Evolutionary conservation across 92 coral and sea anemone species (phyloP), one percentile per base, ranked within the genome.

Genomic region (Palythoa caribaeorum): DNA sequence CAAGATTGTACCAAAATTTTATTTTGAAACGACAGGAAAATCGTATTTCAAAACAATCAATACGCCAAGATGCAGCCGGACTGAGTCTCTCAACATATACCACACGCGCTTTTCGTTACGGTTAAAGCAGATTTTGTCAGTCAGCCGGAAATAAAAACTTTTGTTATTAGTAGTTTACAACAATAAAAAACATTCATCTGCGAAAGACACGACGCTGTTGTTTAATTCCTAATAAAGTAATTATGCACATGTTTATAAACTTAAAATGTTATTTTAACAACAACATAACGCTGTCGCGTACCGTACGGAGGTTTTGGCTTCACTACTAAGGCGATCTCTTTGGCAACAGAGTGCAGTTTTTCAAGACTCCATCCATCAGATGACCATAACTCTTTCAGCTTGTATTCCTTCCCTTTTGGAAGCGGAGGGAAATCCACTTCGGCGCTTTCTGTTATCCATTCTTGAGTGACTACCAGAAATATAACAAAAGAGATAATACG

Each of bases 291-390:
- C n/a, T 16, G n/a, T 17, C 35, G 50, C 40, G 21, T 6, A 94
- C 96, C 94, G 48, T 94, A 94, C 6, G 96, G 96, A 2, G 96
- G 94, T 8, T 89, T 78, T 36, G 71, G 70, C 78, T 92, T 87
- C 3, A 94, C 83, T 16, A 84, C 73, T 44, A 84, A 83, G 10
- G 96, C 94, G 8, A 87, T 91, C 1, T 89, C 91, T 72, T 68
- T 79, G 15, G 93, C 94, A 63, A 94, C 88, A 11, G 83, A 35
- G 83, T 88, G 59, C 37, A 94, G 93, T 9, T 94, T 92, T 28
- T 75, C 75, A 2, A 90, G 51, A 16, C 65, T 80, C 88, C 90
- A 83, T 39, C 38, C 70, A 28, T 74, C 78, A n/a, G 89, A 59
- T 16, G 38, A 71, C 52, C 53, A 9, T 48, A 35, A 65, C 13